phyloP scores from a whole-genome alignment of 1,140 invertebrate species.

The Drosophila elegans region DNA sequence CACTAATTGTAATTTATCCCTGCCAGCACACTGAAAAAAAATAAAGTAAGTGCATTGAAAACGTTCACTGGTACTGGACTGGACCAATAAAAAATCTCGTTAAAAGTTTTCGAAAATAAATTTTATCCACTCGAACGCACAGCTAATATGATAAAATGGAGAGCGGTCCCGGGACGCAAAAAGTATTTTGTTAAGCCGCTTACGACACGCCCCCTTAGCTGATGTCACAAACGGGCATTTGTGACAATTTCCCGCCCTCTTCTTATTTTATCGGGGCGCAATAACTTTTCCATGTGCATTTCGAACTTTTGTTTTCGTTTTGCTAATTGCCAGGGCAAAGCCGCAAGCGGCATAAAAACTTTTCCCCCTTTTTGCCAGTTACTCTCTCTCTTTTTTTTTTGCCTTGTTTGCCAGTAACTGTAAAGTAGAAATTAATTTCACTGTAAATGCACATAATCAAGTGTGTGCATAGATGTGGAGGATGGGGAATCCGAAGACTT shows the following conservation, averaged over 20 bases:
- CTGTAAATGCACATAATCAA: conserved; percentile 81
- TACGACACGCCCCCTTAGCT: conserved; percentile 48
- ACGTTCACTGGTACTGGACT: neutral
- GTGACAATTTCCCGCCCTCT: conserved; percentile 33
- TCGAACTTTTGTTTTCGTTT: conserved; percentile 61
- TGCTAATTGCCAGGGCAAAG: conserved; percentile 77
- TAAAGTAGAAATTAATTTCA: conserved; percentile 80
- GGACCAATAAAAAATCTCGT: conserved; percentile 46
- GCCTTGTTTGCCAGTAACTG: conserved; percentile 46
- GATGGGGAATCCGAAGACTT: neutral
- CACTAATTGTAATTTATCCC: conserved; percentile 52
- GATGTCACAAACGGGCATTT: conserved; percentile 56
- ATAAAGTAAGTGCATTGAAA: conserved; percentile 7
- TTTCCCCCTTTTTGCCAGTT: conserved; percentile 41
- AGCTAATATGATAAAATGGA: conserved; percentile 63
- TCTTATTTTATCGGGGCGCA: conserved; percentile 19
- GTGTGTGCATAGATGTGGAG: conserved; percentile 50
- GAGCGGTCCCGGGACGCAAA: conserved; percentile 8
- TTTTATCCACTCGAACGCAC: conserved; percentile 72
- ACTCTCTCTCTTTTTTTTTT: conserved; percentile 4
- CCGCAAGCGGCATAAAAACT: conserved; percentile 66
- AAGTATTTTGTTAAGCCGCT: conserved; percentile 76
- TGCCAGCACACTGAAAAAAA: conserved; percentile 4
- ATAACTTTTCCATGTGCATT: conserved; percentile 58
- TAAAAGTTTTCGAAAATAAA: conserved; percentile 74